These are phyloP conservation scores for Antennarius striatus DNA, from an alignment of 2,113 vertebrate genomes.

Conservation along the genomic window DNA sequence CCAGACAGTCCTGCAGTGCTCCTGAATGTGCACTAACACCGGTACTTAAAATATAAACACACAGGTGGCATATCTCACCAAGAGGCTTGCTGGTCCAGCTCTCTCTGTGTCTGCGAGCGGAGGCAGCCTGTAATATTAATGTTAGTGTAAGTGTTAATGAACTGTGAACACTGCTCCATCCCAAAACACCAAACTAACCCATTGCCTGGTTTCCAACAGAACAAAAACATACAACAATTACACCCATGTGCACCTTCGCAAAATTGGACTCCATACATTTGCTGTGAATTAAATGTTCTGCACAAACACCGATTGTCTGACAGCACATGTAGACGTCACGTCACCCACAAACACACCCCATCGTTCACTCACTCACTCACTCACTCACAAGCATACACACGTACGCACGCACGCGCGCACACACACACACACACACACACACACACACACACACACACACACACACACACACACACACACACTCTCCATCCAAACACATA, in stretches of 20 bases:
- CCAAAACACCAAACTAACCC: conserved; percentile 45
- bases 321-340: conserved; percentile 31
- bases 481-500: conserved; percentile 53
- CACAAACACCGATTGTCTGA: conserved; percentile 18
- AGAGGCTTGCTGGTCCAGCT: too few species aligned
- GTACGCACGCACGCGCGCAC: neutral
- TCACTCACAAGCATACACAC: neutral
- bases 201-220: conserved; percentile 48
- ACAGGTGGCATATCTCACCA: too few species aligned
- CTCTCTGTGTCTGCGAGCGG: neutral
- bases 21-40: too few species aligned
- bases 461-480: conserved; percentile 13
- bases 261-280: conserved; percentile 25
- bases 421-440: neutral
- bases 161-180: conserved; percentile 69
- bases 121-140: conserved; percentile 57
- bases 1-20: too few species aligned
- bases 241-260: conserved; percentile 19
- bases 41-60: too few species aligned
- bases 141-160: conserved; percentile 72
- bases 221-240: conserved; percentile 32
- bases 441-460: neutral
- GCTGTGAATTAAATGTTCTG: conserved; percentile 20
- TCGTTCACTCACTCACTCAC: conserved; percentile 5
- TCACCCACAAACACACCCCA: conserved; percentile 26